These are phyloP conservation scores for Synodontis membranacea DNA, from an alignment of 2,113 vertebrate species.

Conservation along the genomic window DNA sequence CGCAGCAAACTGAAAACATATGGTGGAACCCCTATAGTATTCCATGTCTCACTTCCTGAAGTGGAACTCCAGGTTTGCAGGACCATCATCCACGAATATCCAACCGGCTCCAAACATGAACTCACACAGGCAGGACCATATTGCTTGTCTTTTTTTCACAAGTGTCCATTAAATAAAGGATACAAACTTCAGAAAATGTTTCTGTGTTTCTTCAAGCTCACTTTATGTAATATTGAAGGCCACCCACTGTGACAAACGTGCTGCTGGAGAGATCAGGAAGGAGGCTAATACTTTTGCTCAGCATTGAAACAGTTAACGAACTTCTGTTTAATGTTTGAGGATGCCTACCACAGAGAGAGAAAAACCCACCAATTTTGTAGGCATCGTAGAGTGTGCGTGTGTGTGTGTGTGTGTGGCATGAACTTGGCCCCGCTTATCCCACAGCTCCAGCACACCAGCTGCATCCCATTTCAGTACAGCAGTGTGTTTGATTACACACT, in stretches of 20 bases:
- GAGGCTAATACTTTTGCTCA: not conserved
- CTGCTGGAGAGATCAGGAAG: not conserved
- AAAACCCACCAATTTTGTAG: not conserved
- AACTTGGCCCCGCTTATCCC: not conserved
- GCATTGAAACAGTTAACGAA: not conserved
- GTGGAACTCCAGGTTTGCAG: conserved; percentile 49
- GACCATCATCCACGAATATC: conserved; percentile 39
- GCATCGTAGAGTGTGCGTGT: not conserved
- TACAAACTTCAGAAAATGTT: not conserved
- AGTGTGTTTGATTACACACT: conserved; percentile 57
- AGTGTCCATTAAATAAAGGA: not conserved
- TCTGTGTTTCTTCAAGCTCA: not conserved
- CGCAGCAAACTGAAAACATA: conserved; percentile 48
- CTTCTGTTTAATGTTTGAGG: not conserved
- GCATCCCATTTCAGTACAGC: conserved; percentile 58
- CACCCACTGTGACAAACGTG: not conserved
- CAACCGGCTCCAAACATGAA: conserved; percentile 48
- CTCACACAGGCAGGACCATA: not conserved
- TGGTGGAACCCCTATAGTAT: conserved; percentile 31
- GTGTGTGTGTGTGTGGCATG: conserved; percentile 13
- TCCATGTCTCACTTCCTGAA: conserved; percentile 40
- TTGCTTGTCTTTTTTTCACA: not conserved
- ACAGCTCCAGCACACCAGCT: conserved; percentile 48
- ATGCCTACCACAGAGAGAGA: not conserved
- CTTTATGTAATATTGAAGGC: not conserved